Conservation (phyloP, 2,888 invertebrate genomes). For the Ramazzottius varieornatus region DNA sequence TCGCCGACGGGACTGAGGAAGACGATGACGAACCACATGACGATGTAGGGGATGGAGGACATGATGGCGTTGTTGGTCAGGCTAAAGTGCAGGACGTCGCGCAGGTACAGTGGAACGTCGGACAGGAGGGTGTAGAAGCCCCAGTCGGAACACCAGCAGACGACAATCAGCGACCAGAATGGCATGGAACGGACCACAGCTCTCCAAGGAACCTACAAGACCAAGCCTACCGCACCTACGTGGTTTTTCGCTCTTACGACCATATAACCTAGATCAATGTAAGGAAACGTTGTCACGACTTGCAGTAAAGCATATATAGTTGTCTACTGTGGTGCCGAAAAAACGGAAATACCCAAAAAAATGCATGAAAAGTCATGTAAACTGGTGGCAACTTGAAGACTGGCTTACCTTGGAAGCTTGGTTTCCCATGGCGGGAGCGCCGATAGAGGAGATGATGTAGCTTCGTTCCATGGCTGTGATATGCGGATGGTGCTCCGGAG, state of each 20-base stretch:
- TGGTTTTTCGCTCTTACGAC: too few species aligned
- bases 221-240: too few species aligned
- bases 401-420: neutral
- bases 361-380: too few species aligned
- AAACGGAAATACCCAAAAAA: too few species aligned
- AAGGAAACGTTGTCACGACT: too few species aligned
- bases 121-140: slow-evolving; percentile 24
- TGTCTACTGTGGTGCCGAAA: too few species aligned
- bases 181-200: slow-evolving; percentile 18
- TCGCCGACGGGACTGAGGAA: neutral
- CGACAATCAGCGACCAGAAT: slow-evolving; percentile 20
- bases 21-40: neutral
- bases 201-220: slow-evolving; percentile 21
- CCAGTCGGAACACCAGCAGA: slow-evolving; percentile 20
- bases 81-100: slow-evolving; percentile 16
- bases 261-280: too few species aligned
- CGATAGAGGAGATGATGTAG: neutral
- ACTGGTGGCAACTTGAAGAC: too few species aligned
- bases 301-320: too few species aligned
- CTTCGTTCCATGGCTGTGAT: neutral
- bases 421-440: neutral
- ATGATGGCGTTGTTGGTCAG: slow-evolving; percentile 11
- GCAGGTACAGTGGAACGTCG: slow-evolving; percentile 21
- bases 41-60: neutral
- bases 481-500: neutral